Base-by-base conservation (phyloP, 1,140 invertebrate genomes). In the Drosophila paulistorum region DNA sequence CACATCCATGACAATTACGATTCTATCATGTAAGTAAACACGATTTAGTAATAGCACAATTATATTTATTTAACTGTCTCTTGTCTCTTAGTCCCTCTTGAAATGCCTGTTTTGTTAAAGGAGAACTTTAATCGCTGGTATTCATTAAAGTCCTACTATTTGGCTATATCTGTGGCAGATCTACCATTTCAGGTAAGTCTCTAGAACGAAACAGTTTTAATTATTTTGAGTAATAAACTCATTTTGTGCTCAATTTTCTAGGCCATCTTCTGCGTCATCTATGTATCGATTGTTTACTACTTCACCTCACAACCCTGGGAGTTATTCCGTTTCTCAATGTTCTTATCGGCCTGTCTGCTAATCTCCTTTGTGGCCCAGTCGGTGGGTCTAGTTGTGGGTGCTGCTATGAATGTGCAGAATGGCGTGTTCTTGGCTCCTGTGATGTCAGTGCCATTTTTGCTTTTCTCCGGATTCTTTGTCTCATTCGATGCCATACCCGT, bases 71-170 rank as follows among this genome's bases (percentile, higher is more conserved):
- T 11, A 11, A 13, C 4, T 39, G 5, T 39, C 37, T 39, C 11
- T 13, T 13, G 11, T 13, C 4, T 39, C 4, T 4, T 92, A 98
- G 97, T 99, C 93, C 98, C 98, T 0, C 93, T 99, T 71, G 98
- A 99, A 93, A 97, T 99, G 96, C 96, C 97, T 13, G 98, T 99
- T 45, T 94, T 99, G 84, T 93, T 98, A 14, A 96, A 98, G 92
- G 98, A 99, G 93, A 97, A 98, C 93, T 96, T 99, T 81, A 99
- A 99, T 93, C 95, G 98, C 90, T 99, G 98, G 98, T 99, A 99
- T 92, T 99, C 98, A 30, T 93, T 99, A 5, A 96, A 97, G 78
- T 96, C 97, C 0, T 99, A 99, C 92, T 99, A 99, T 92, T 93
- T 99, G 68, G 98, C 98, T 13, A 99, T 99, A 85, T 98, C 98